These are phyloP conservation scores for Marisa cornuarietis DNA, from an alignment of 1,140 invertebrate species.

Conservation along the genomic window DNA sequence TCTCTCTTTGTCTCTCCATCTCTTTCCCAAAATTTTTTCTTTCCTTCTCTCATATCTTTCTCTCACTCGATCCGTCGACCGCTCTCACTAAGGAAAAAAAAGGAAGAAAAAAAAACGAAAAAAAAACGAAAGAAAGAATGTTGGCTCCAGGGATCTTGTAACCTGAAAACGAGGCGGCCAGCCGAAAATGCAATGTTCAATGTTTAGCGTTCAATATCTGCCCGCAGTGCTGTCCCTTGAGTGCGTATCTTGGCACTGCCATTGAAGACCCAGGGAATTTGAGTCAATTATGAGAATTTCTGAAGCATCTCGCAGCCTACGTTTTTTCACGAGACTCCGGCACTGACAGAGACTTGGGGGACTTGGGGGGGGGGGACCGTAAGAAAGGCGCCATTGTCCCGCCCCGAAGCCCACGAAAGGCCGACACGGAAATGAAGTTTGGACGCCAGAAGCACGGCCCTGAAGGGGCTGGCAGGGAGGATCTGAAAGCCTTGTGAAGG, in stretches of 20 bases:
- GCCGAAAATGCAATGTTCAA: no score
- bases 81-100: no score
- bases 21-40: no score
- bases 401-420: background rate
- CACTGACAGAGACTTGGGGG: background rate
- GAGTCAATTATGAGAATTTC: conserved; percentile 11
- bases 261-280: conserved; percentile 6
- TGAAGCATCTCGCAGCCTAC: conserved; percentile 6
- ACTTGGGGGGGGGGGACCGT: background rate
- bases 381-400: conserved; percentile 6
- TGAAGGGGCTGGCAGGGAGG: background rate
- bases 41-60: no score
- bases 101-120: no score
- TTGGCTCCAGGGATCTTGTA: no score
- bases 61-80: no score
- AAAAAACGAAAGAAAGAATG: no score
- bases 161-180: no score
- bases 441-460: background rate
- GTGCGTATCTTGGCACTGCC: conserved; percentile 1
- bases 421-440: conserved; percentile 8
- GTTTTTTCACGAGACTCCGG: background rate
- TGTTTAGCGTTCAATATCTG: background rate
- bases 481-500: background rate
- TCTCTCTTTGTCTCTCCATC: no score
- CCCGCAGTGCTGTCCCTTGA: background rate